phyloP scores from a whole-genome alignment of 2,113 vertebrate species.

The Ictalurus punctatus region DNA sequence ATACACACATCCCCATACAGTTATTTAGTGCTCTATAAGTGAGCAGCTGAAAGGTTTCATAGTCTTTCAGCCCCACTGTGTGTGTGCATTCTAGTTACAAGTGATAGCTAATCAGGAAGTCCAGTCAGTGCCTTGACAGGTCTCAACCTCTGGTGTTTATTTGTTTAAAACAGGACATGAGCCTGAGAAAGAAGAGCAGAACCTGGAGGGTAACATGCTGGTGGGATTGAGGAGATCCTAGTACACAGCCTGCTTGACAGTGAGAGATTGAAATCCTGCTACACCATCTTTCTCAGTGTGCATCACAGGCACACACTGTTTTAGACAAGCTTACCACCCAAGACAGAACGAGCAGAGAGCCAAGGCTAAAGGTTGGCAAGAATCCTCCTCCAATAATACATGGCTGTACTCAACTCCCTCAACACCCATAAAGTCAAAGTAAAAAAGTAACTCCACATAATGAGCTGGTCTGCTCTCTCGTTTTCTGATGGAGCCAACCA shows the following conservation, averaged over 20 bases:
- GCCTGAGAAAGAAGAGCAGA: conserved; percentile 46
- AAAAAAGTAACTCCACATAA: conserved; percentile 47
- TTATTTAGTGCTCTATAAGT: conserved; percentile 24
- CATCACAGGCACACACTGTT: not conserved
- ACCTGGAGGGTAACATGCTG: conserved; percentile 8
- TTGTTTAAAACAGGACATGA: conserved; percentile 44
- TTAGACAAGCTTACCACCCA: not conserved
- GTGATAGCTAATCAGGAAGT: conserved; percentile 18
- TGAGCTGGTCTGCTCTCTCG: not conserved
- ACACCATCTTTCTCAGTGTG: not conserved
- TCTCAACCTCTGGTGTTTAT: conserved; percentile 52
- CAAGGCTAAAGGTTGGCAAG: conserved; percentile 45
- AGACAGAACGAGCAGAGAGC: conserved; percentile 9
- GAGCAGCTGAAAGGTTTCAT: conserved; percentile 40
- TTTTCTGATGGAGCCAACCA: not conserved
- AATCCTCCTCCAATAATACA: conserved; percentile 46
- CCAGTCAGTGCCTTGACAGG: conserved; percentile 52
- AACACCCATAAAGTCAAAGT: conserved; percentile 35
- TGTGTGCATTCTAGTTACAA: not conserved
- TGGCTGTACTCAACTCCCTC: conserved; percentile 7
- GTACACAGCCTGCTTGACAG: conserved; percentile 4
- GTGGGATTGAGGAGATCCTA: not conserved
- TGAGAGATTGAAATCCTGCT: conserved; percentile 17
- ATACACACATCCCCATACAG: not conserved
- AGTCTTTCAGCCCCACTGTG: conserved; percentile 21